These are phyloP conservation scores for Motacilla alba DNA, from an alignment of 2,113 vertebrate genomes.

Conservation along the genomic window DNA sequence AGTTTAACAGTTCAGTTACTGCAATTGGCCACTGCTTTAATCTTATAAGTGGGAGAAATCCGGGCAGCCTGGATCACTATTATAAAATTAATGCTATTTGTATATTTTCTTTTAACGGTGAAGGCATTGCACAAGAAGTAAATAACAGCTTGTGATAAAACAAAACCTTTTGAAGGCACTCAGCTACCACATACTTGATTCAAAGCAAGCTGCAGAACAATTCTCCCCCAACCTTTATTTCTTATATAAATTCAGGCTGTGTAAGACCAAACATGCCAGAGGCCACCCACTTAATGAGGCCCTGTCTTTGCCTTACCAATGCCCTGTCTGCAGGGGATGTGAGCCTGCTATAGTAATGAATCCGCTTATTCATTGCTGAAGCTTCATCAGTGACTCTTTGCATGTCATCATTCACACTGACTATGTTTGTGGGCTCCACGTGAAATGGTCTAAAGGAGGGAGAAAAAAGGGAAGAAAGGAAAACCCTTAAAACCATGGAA, in stretches of 20 bases:
- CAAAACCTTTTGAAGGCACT: background rate
- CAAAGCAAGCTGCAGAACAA: background rate
- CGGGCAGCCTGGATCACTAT: background rate
- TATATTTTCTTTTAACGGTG: background rate
- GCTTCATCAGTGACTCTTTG: slow-evolving; percentile 88
- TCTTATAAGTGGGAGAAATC: background rate
- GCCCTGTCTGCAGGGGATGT: slow-evolving; percentile 82
- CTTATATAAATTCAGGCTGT: background rate
- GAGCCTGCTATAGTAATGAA: slow-evolving; percentile 91
- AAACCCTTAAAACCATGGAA: background rate
- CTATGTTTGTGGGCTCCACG: slow-evolving; percentile 89
- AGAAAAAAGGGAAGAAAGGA: background rate
- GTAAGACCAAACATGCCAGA: background rate
- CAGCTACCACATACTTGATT: background rate
- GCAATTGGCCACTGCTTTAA: background rate
- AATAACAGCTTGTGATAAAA: background rate
- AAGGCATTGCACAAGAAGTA: background rate
- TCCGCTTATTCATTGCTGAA: slow-evolving; percentile 89
- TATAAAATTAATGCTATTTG: background rate
- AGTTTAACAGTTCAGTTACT: background rate
- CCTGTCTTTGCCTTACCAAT: slow-evolving; percentile 76
- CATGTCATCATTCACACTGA: slow-evolving; percentile 69
- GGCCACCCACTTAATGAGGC: background rate
- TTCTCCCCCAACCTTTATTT: background rate
- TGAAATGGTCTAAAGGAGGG: slow-evolving; percentile 84